Percentiles rank a stretch among this genome's conserved stretches.
These are phyloP conservation scores for Hephaestus fuliginosus DNA, from an alignment of 2,797 vertebrate species.

Conservation along the genomic window DNA sequence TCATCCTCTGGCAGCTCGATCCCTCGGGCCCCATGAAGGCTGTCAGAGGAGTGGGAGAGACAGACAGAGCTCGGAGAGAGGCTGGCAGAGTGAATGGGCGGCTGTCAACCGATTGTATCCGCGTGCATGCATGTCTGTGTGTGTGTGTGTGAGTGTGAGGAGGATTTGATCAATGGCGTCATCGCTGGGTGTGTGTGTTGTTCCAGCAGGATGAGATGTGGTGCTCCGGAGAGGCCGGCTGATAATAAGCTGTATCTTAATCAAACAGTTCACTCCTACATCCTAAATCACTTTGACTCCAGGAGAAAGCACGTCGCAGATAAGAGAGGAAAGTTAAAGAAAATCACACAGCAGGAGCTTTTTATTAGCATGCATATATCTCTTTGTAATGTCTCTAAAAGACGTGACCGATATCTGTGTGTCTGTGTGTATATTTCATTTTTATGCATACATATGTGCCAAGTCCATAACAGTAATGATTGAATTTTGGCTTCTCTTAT, in stretches of 20 bases:
- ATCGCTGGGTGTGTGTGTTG: conserved; percentile 16
- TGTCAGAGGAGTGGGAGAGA: conserved; percentile 33
- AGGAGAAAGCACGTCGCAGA: background rate
- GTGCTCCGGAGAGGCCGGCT: background rate
- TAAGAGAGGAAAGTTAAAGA: background rate
- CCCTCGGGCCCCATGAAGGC: background rate
- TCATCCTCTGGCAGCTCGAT: conserved; percentile 39
- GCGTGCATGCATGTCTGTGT: background rate
- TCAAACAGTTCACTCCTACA: conserved; percentile 16
- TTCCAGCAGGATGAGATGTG: conserved; percentile 10
- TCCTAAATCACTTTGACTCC: background rate
- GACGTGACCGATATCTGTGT: background rate
- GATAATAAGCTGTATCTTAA: conserved; percentile 32
- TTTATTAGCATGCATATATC: background rate
- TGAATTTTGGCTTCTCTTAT: background rate
- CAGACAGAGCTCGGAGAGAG: conserved; percentile 5
- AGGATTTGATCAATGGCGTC: conserved; percentile 14
- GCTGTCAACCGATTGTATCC: conserved; percentile 11
- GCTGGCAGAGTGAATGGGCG: background rate
- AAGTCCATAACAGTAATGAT: no score
- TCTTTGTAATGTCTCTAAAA: background rate
- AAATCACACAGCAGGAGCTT: background rate
- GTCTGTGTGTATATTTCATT: background rate
- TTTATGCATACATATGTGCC: no score
- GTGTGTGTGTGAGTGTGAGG: background rate